Conservation (phyloP, 2,113 vertebrate species). For the Romanogobio albipinnatus region DNA sequence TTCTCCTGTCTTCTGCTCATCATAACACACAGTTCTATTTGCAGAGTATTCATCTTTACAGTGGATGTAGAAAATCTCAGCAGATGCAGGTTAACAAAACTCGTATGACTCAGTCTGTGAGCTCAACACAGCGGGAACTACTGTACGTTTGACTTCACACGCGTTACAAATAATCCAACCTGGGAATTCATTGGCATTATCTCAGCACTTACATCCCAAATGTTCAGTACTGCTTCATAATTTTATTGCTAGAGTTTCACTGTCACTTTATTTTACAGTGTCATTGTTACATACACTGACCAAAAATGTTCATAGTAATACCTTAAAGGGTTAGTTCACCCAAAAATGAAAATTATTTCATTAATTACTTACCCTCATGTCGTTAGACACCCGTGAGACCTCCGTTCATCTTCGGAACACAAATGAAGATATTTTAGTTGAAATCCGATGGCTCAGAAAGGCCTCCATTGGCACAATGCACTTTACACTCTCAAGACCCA, state of each 20-base stretch:
- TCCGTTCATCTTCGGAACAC: too few species aligned
- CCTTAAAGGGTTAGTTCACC: too few species aligned
- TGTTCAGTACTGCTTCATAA: not conserved
- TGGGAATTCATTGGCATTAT: not conserved
- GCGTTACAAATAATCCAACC: slow-evolving; percentile 54
- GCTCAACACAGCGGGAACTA: slow-evolving; percentile 3
- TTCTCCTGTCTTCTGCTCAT: not conserved
- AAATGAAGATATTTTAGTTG: too few species aligned
- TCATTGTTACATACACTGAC: too few species aligned
- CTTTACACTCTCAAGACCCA: too few species aligned
- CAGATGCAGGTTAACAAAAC: slow-evolving; percentile 12
- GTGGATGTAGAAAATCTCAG: not conserved
- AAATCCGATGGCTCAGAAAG: too few species aligned
- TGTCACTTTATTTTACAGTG: too few species aligned
- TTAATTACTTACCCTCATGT: too few species aligned
- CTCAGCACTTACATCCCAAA: not conserved
- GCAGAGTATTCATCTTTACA: not conserved
- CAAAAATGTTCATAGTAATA: too few species aligned
- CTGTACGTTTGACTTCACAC: slow-evolving; percentile 24
- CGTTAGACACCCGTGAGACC: too few species aligned
- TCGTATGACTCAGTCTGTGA: not conserved
- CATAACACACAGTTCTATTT: not conserved
- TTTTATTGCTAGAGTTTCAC: not conserved
- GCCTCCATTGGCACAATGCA: too few species aligned
- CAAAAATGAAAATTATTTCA: too few species aligned